Evolutionary conservation across 2,888 invertebrate species (phyloP), one percentile per base, ranked within the genome.

Genomic region (Gymnosoma rotundatum): DNA sequence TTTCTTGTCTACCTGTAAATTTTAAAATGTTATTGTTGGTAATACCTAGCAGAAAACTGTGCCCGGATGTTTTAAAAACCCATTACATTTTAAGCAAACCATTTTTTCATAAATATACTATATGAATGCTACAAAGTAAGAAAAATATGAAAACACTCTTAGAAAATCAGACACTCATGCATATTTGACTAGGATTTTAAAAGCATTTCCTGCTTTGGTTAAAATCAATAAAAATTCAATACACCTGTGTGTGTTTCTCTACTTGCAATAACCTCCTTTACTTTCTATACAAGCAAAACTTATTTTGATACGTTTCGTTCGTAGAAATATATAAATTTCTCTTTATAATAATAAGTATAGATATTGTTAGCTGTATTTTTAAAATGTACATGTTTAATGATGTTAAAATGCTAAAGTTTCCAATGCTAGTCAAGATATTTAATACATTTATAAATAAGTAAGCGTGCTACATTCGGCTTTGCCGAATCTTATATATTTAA

Each of bases 211-310:
- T 50, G 36, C 60, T 67, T 76, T 38, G 12, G 12, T 60, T 76
- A 50, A 50, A 50, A 67, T 66, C 58, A 58, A 76, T 76, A 76
- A 45, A 72, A 60, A 60, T 38, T 9, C 20, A 50, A 32, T n/a
- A 50, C 18, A 45, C 12, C 4, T 48, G n/a, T 64, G 25, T 50
- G 32, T 10, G n/a, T 9, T 4, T 63, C 2, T 8, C 7, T 21
- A 16, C 16, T 42, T 21, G 2, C 48, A 56, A 7, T 56, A 48
- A 16, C 45, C 6, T 48, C 14, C 14, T 48, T 10, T 6, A 48
- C 4, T 12, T 14, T 48, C 12, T 48, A 14, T 16, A 48, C 3
- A 45, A 48, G 16, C 14, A n/a, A 48, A 16, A 16, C 1, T 4
- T n/a, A 6, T 48, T 14, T 48, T n/a, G 6, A 48, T 48, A 48